Conservation (phyloP, 2,113 vertebrate genomes). For the Panthera tigris region DNA sequence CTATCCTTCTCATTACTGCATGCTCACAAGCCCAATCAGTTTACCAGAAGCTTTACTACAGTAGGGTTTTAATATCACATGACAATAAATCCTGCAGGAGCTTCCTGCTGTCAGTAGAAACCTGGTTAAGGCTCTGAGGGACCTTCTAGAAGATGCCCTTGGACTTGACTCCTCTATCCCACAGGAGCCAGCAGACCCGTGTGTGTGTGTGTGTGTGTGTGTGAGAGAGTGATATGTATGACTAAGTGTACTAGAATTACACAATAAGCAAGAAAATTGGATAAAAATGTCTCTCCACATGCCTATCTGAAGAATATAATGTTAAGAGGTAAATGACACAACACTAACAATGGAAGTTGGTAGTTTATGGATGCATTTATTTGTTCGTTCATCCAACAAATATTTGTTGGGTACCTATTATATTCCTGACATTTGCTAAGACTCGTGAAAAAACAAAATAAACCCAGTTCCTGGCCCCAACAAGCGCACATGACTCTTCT, state of each 20-base stretch:
- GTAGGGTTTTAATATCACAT: background rate
- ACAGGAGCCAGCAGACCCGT: background rate
- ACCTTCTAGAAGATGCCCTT: background rate
- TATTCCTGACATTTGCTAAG: background rate
- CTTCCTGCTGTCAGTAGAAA: background rate
- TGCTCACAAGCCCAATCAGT: background rate
- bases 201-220: background rate
- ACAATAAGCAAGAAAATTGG: background rate
- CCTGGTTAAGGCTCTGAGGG: background rate
- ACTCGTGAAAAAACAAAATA: background rate
- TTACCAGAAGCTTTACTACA: background rate
- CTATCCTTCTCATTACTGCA: background rate
- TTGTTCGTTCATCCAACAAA: background rate
- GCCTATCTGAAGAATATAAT: background rate
- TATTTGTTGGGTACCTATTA: background rate
- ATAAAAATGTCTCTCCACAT: background rate
- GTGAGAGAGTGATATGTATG: background rate
- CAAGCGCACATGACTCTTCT: background rate
- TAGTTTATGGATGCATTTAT: background rate
- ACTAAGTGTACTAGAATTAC: background rate
- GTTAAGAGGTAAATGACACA: conserved; percentile 6
- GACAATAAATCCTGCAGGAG: background rate
- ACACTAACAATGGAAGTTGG: background rate
- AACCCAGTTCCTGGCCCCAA: background rate
- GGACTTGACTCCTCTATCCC: background rate